Conservation (phyloP, 2,888 invertebrate genomes). For the Hoplodrina ambigua region DNA sequence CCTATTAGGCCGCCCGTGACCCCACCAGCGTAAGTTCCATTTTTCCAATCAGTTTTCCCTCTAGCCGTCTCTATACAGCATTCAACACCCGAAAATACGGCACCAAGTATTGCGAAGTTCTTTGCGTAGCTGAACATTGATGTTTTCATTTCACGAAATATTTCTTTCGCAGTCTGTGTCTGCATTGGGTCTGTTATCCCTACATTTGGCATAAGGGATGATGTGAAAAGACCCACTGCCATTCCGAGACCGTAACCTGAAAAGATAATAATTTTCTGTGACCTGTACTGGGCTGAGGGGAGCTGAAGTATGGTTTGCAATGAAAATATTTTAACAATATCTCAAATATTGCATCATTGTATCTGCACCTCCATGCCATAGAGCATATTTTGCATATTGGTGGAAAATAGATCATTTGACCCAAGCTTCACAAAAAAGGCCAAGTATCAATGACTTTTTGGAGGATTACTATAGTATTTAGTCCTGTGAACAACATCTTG, state of each 20-base stretch:
- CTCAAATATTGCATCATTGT: too few species aligned
- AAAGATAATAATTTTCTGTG: constrained; percentile 26
- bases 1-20: constrained; percentile 98
- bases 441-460: too few species aligned
- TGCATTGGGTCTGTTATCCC: constrained; percentile 92
- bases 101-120: constrained; percentile 99
- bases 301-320: background rate
- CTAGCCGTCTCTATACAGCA: constrained; percentile 98
- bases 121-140: constrained; percentile 98
- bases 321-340: too few species aligned
- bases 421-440: too few species aligned
- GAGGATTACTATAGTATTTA: too few species aligned
- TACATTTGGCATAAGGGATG: constrained; percentile 98
- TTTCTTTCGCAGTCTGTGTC: constrained; percentile 95
- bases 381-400: too few species aligned
- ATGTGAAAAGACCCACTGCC: constrained; percentile 98
- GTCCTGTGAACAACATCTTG: too few species aligned
- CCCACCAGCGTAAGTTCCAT: constrained; percentile 98
- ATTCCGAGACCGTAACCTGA: constrained; percentile 98
- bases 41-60: constrained; percentile 98
- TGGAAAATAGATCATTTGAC: too few species aligned
- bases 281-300: too few species aligned
- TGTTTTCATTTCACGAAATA: constrained; percentile 97
- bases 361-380: too few species aligned
- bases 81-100: constrained; percentile 98